phyloP scores from a whole-genome alignment of 2,888 invertebrate genomes.

The Carpatolechia fugitivella region DNA sequence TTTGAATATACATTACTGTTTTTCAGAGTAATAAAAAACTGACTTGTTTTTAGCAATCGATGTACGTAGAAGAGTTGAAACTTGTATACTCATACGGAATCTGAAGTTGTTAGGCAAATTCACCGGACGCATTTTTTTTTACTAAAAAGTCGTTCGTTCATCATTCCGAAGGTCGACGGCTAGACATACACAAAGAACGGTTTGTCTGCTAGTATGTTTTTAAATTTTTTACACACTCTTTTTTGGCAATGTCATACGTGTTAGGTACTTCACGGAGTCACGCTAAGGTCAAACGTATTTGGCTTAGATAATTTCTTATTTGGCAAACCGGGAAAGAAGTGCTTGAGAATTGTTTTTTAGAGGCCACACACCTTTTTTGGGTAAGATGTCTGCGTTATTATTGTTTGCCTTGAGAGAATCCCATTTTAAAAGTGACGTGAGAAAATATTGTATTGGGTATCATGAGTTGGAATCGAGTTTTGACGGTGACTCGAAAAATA shows the following conservation, averaged over 20 bases:
- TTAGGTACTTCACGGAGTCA: constrained; percentile 56
- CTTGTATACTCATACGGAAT: neutral
- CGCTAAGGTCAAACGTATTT: constrained; percentile 68
- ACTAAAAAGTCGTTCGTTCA: constrained; percentile 73
- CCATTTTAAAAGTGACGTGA: constrained; percentile 20
- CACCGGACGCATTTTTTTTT: constrained; percentile 71
- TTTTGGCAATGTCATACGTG: constrained; percentile 73
- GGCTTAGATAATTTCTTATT: constrained; percentile 62
- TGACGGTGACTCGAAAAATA: neutral
- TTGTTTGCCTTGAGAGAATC: constrained; percentile 19
- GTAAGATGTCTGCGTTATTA: constrained; percentile 13
- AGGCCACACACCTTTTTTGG: constrained; percentile 38
- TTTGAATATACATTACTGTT: neutral
- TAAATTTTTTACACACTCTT: constrained; percentile 44
- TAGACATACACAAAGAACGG: constrained; percentile 75
- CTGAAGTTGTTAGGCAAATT: constrained; percentile 56
- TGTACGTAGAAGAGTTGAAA: neutral
- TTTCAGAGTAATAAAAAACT: neutral
- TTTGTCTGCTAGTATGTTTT: constrained; percentile 61
- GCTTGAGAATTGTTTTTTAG: constrained; percentile 24
- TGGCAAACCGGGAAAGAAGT: constrained; percentile 40
- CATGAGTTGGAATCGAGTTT: neutral
- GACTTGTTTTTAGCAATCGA: neutral
- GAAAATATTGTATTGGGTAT: neutral
- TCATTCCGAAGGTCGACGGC: constrained; percentile 68